phyloP scores from a whole-genome alignment of 2,797 vertebrate species.

The Phataginus tetradactyla region DNA sequence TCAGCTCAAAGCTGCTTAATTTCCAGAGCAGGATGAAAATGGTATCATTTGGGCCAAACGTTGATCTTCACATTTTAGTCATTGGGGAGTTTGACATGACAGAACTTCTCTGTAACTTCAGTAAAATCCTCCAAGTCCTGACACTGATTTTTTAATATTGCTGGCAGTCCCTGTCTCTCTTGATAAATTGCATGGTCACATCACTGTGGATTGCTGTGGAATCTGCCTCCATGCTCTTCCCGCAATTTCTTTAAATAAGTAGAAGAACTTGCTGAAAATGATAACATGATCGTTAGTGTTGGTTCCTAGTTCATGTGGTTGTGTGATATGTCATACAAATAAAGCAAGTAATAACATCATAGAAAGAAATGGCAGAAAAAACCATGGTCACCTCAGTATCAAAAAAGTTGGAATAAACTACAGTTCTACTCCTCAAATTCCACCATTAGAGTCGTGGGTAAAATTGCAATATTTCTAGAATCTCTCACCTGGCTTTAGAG shows the following conservation, averaged over 20 bases:
- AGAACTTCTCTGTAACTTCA: constrained; percentile 50
- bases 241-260: neutral
- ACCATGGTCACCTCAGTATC: neutral
- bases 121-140: constrained; percentile 37
- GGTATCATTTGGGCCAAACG: constrained; percentile 48
- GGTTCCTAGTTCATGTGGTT: neutral
- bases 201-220: constrained; percentile 40
- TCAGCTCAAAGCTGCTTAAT: constrained; percentile 74
- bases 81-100: neutral
- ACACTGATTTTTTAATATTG: constrained; percentile 42
- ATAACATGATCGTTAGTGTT: neutral
- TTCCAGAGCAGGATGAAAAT: constrained; percentile 75
- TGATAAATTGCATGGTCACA: neutral
- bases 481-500: too few species aligned
- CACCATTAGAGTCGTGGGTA: too few species aligned
- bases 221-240: neutral
- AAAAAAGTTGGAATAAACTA: neutral
- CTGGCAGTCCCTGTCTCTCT: neutral
- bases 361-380: neutral
- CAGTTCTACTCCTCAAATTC: neutral
- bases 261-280: neutral
- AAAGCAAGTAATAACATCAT: neutral
- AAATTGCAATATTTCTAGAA: too few species aligned
- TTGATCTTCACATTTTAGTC: constrained; percentile 62
- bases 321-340: neutral